Conservation (phyloP, 2,113 vertebrate genomes). For the Elgaria multicarinata region DNA sequence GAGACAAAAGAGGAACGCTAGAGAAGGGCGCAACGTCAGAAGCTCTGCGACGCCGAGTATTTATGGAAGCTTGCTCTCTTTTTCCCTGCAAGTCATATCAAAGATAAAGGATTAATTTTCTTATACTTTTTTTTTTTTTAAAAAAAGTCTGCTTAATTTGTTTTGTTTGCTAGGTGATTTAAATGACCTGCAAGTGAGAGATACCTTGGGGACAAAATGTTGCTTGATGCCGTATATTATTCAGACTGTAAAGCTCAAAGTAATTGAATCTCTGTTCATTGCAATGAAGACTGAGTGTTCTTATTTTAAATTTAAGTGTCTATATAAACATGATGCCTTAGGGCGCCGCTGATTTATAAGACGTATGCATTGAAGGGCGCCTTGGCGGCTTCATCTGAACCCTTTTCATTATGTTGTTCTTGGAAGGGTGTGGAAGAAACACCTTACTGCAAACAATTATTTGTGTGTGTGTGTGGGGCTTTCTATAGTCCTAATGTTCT, state of each 20-base stretch:
- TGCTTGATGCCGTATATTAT: slow-evolving; percentile 69
- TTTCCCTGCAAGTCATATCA: slow-evolving; percentile 48
- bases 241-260: slow-evolving; percentile 73
- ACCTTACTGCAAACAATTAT: slow-evolving; percentile 63
- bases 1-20: slow-evolving; percentile 35
- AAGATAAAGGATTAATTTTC: slow-evolving; percentile 68
- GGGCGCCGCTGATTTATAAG: slow-evolving; percentile 73
- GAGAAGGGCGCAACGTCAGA: neutral
- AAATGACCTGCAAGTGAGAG: slow-evolving; percentile 71
- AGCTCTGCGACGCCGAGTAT: slow-evolving; percentile 27
- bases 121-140: slow-evolving; percentile 46
- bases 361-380: slow-evolving; percentile 57
- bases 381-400: slow-evolving; percentile 65
- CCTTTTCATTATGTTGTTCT: slow-evolving; percentile 71
- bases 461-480: too few relatives aligned
- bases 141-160: slow-evolving; percentile 63
- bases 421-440: slow-evolving; percentile 40
- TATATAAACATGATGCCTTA: slow-evolving; percentile 75
- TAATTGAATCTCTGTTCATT: slow-evolving; percentile 75
- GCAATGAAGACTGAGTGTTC: slow-evolving; percentile 76
- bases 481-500: slow-evolving; percentile 58
- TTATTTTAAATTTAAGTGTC: slow-evolving; percentile 79
- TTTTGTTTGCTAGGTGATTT: slow-evolving; percentile 76
- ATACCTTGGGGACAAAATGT: slow-evolving; percentile 73
- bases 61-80: slow-evolving; percentile 28